Evolutionary conservation across 2,888 invertebrate genomes (phyloP), one percentile per base, ranked within the genome.

Genomic region (Pimpla rufipes): DNA sequence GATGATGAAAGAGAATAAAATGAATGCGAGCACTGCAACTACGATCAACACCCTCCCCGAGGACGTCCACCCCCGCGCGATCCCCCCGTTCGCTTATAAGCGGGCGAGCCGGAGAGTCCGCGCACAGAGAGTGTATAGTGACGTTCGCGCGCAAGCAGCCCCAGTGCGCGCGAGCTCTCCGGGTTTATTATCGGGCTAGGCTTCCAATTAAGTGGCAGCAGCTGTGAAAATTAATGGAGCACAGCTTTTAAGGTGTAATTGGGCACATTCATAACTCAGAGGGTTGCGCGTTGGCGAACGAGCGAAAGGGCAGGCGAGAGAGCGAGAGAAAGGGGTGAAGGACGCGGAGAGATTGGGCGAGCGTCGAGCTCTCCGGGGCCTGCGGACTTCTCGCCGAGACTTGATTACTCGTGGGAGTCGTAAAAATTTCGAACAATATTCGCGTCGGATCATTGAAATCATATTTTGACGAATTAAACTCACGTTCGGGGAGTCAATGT

Each of bases 171-270:
- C 29, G 29, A 29, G 5, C 29, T 29, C 50, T 88, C 88, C 86
- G 90, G 93, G 93, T 94, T 94, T 94, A 94, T 94, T 94, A 94
- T 94, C 94, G 93, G 93, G 93, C 94, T 93, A 93, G 94, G 94
- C 94, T 94, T 94, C 94, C 94, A 95, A 95, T 95, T 95, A 95
- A 94, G 94, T 94, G 94, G 94, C 94, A 94, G 94, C 95, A 94
- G 94, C 95, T 95, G 95, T 94, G 94, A 94, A 94, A 94, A 94
- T 94, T 94, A 95, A 95, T 94, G 94, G 94, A 94, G 94, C 94
- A 94, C 94, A 94, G 94, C 94, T 94, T 95, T 94, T 94, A 94
- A 95, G 94, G 94, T 94, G 94, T 95, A 95, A 95, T 95, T 95
- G 95, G 94, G 94, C 93, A 94, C 95, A 94, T 95, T 95, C 94